A percentile compares a stretch with the other conserved stretches of the same genome.
These are phyloP conservation scores for Unio delphinus DNA, from an alignment of 2,888 invertebrate genomes.

Conservation along the genomic window DNA sequence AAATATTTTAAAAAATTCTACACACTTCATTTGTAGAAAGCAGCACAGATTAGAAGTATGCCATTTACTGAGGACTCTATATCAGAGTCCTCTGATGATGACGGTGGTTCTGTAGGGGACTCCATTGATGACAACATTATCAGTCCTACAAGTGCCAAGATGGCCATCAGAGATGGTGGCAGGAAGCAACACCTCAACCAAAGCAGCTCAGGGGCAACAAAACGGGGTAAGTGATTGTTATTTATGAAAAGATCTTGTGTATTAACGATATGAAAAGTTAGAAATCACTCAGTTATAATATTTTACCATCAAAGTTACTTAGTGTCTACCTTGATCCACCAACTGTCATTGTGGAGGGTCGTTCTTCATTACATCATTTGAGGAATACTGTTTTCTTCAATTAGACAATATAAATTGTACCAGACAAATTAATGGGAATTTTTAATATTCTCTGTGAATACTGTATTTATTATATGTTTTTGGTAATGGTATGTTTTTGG, in stretches of 20 bases:
- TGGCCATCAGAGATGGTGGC: constrained; percentile 52
- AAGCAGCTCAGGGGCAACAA: constrained; percentile 67
- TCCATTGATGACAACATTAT: constrained; percentile 15
- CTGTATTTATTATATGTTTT: too few relatives aligned
- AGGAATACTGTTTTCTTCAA: too few relatives aligned
- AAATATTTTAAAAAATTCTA: not conserved
- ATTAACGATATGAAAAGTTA: too few relatives aligned
- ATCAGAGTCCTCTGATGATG: constrained; percentile 93
- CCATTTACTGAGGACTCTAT: constrained; percentile 93
- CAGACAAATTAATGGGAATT: too few relatives aligned
- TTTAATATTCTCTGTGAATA: too few relatives aligned
- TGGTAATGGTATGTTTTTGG: too few relatives aligned
- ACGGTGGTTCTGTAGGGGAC: constrained; percentile 73
- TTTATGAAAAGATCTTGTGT: not conserved
- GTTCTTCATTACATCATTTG: too few relatives aligned
- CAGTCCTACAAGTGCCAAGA: constrained; percentile 29
- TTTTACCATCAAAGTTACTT: too few relatives aligned
- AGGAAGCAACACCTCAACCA: constrained; percentile 43
- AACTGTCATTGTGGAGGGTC: too few relatives aligned
- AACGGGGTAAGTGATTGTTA: constrained; percentile 55
- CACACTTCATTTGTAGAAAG: constrained; percentile 76
- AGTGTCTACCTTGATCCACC: too few relatives aligned
- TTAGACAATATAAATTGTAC: too few relatives aligned
- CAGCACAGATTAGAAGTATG: constrained; percentile 95
- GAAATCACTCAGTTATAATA: too few relatives aligned